These are phyloP conservation scores for Babylonia areolata DNA, from an alignment of 1,140 invertebrate species.

Conservation along the genomic window DNA sequence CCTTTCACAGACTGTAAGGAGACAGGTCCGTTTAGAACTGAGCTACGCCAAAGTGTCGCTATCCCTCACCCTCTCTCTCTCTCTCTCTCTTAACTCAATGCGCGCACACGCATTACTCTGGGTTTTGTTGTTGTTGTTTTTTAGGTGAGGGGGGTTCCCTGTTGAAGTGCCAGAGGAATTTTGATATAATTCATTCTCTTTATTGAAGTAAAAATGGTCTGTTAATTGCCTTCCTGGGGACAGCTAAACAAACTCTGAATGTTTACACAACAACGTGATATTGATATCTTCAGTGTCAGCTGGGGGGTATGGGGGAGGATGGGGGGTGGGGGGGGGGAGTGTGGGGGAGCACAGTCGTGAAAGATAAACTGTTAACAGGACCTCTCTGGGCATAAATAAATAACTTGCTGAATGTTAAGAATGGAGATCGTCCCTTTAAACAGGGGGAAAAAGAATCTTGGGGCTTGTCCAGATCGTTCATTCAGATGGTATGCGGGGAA, in stretches of 20 bases:
- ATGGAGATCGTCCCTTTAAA: background rate
- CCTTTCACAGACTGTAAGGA: background rate
- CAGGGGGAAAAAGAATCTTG: background rate
- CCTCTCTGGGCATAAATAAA: background rate
- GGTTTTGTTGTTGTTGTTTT: too few species aligned
- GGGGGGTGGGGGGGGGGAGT: too few species aligned
- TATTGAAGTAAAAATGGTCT: too few species aligned
- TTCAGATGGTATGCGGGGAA: constrained; percentile 5
- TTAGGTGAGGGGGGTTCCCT: background rate
- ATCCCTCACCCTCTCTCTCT: background rate
- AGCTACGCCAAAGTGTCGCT: background rate
- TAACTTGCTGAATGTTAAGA: background rate
- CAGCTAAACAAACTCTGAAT: too few species aligned
- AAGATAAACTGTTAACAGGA: background rate
- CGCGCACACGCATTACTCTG: too few species aligned
- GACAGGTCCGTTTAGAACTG: background rate
- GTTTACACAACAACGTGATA: too few species aligned
- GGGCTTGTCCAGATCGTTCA: background rate
- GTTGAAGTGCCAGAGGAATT: background rate
- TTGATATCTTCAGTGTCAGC: too few species aligned
- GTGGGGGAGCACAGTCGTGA: too few species aligned
- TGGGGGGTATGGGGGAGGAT: too few species aligned
- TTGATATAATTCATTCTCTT: background rate
- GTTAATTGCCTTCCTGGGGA: too few species aligned
- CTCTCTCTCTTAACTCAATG: background rate